A percentile compares a stretch with the other conserved stretches of the same genome.
Evolutionary conservation across 2,113 vertebrate species (phyloP).

Genomic region (Platysteira castanea): DNA sequence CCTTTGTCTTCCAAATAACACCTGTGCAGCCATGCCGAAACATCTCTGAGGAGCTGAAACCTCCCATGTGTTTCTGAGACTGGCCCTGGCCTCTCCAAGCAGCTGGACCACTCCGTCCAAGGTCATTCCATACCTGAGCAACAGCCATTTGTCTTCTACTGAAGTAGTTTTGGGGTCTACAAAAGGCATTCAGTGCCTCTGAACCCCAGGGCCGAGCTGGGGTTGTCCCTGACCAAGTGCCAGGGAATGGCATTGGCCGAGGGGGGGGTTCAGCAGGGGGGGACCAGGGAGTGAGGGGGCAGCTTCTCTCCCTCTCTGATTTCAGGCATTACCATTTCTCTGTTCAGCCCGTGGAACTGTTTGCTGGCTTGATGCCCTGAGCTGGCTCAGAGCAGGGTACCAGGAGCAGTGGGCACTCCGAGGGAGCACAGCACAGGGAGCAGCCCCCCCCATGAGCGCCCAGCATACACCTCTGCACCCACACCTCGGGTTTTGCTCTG

Average conservation of each 20-base stretch:
- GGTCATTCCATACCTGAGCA: neutral
- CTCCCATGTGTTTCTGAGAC: neutral
- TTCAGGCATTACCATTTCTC: neutral
- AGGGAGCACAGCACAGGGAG: neutral
- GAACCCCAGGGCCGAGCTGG: neutral
- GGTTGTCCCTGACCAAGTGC: neutral
- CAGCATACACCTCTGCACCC: neutral
- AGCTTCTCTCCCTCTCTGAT: neutral
- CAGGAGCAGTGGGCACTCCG: neutral
- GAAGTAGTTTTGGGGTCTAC: neutral
- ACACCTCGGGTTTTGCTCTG: neutral
- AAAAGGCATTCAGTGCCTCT: neutral
- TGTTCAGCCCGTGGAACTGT: neutral
- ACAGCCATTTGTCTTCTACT: neutral
- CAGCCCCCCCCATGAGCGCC: neutral
- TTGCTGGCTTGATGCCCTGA: neutral
- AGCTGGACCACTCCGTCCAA: neutral
- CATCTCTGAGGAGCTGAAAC: neutral
- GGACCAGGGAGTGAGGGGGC: neutral
- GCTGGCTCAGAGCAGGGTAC: neutral
- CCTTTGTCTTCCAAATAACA: neutral
- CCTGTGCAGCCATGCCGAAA: neutral
- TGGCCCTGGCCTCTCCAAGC: neutral
- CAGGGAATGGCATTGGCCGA: neutral
- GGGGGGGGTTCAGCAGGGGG: fast-evolving